phyloP scores from a whole-genome alignment of 2,797 vertebrate genomes.

The Pipistrellus nathusii region DNA sequence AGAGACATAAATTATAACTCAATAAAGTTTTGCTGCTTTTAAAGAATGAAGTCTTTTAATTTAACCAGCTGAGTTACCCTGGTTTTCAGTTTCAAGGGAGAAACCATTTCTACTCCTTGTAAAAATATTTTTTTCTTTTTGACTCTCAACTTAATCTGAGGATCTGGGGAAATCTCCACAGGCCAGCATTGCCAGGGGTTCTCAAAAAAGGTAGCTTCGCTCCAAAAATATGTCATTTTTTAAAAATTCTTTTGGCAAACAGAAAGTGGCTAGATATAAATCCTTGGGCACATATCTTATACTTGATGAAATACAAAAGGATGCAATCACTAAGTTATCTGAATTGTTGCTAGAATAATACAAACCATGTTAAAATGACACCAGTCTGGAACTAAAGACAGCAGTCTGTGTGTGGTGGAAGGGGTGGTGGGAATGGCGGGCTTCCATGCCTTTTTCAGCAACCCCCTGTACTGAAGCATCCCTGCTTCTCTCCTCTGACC shows the following conservation, averaged over 20 bases:
- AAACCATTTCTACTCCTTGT: background rate
- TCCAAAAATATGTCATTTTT: conserved; percentile 42
- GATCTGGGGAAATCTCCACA: background rate
- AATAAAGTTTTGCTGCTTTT: background rate
- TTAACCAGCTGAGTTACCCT: background rate
- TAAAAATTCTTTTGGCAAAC: background rate
- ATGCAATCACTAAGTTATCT: background rate
- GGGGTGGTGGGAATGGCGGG: background rate
- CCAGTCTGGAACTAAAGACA: background rate
- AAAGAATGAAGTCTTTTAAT: background rate
- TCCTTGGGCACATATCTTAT: background rate
- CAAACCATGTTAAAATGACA: background rate
- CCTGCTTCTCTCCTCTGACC: background rate
- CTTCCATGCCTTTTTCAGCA: background rate
- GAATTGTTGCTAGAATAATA: background rate
- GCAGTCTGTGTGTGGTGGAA: background rate
- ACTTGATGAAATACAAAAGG: conserved; percentile 16
- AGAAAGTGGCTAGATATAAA: background rate
- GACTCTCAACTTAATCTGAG: background rate
- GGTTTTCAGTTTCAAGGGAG: background rate
- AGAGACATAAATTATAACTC: background rate
- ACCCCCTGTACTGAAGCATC: background rate
- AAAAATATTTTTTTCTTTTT: background rate
- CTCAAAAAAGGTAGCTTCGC: background rate
- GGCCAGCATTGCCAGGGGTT: background rate